A percentile compares a stretch with the other conserved stretches of the same genome.
Evolutionary conservation across 2,888 invertebrate species (phyloP).

Genomic region (Caenorhabditis drosophilae): DNA sequence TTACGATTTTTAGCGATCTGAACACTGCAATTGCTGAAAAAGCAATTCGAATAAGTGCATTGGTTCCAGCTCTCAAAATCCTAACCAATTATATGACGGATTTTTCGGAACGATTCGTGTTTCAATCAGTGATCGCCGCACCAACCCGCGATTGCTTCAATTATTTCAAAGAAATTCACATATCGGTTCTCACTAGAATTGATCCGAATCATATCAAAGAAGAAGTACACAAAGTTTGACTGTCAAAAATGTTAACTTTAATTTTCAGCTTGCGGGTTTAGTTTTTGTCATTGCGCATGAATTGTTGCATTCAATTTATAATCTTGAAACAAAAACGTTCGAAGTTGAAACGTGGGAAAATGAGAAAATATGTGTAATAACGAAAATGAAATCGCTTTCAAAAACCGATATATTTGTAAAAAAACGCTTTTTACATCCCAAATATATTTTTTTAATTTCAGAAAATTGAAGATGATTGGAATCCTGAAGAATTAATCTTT

Average conservation of each 20-base stretch:
- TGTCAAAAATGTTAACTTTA: no score
- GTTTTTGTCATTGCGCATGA: constrained; percentile 24
- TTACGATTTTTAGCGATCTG: background rate
- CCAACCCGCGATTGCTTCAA: constrained; percentile 20
- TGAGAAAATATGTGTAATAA: constrained; percentile 20
- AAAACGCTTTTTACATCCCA: background rate
- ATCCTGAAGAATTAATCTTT: constrained; percentile 6
- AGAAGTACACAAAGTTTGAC: no score
- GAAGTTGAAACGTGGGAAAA: constrained; percentile 3
- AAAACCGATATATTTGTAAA: constrained; percentile 8
- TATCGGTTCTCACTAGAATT: constrained; percentile 18
- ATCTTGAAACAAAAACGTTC: constrained; percentile 18
- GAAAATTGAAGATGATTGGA: background rate
- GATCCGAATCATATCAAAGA: no score
- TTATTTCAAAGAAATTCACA: constrained; percentile 19
- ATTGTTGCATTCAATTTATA: constrained; percentile 19
- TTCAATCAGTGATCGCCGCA: constrained; percentile 20
- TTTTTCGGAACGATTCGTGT: constrained; percentile 18
- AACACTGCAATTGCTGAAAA: constrained; percentile 2
- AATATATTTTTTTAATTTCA: background rate
- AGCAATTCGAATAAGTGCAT: constrained; percentile 12
- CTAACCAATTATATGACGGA: constrained; percentile 21
- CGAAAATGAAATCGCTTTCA: constrained; percentile 5
- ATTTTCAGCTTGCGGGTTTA: constrained; percentile 14
- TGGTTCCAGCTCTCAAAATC: constrained; percentile 16